These are phyloP conservation scores for Amphimedon queenslandica DNA, from an alignment of 37 sponge, comb jelly and placozoan species.

Conservation along the genomic window DNA sequence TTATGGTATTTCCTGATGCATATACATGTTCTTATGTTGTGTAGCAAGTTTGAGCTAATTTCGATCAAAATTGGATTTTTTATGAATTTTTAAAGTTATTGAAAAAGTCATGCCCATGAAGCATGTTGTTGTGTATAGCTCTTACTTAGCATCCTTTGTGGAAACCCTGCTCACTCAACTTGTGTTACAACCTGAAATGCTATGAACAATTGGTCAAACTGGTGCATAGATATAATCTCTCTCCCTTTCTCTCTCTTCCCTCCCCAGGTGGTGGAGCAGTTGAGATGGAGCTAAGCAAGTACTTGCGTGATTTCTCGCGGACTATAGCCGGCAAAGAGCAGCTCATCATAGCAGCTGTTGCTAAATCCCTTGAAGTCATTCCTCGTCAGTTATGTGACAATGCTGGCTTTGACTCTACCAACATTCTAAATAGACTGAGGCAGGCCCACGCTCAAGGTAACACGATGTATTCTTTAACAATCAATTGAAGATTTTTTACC, in stretches of 20 bases:
- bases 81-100: no score
- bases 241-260: constrained; percentile 3
- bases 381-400: constrained; percentile 98
- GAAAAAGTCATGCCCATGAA: no score
- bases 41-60: no score
- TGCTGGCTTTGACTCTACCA: constrained; percentile 98
- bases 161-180: no score
- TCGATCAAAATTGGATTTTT: no score
- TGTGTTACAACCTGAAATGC: no score
- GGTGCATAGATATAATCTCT: no score
- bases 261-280: constrained; percentile 94
- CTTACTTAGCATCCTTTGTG: no score
- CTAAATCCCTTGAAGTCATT: constrained; percentile 94
- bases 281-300: constrained; percentile 97
- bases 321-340: constrained; percentile 97
- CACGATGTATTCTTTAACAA: background rate
- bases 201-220: no score
- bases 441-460: constrained; percentile 91
- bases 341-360: constrained; percentile 90
- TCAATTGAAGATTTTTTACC: background rate
- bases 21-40: no score
- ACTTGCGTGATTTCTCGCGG: constrained; percentile 82
- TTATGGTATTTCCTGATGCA: no score
- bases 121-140: no score
- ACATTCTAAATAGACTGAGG: constrained; percentile 93